These are phyloP conservation scores for Leptopilina syphax DNA, from an alignment of 2,888 invertebrate genomes.

Conservation along the genomic window DNA sequence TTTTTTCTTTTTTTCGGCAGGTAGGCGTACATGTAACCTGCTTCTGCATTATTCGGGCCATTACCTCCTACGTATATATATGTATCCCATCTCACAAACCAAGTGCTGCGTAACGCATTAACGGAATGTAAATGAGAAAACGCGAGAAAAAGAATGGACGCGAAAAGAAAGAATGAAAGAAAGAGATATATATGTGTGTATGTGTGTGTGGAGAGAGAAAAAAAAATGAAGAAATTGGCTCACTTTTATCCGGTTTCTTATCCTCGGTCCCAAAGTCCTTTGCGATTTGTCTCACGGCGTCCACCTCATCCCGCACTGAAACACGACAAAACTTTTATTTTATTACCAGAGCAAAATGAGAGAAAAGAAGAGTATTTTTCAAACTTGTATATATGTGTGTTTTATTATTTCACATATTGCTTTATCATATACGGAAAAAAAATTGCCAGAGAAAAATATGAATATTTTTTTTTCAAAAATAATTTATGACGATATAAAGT, in stretches of 20 bases:
- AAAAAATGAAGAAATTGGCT: slow-evolving; percentile 49
- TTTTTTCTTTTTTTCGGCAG: slow-evolving; percentile 41
- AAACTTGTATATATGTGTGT: too few species aligned
- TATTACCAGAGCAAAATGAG: slow-evolving; percentile 9
- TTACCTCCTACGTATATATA: slow-evolving; percentile 45
- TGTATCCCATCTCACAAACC: slow-evolving; percentile 28
- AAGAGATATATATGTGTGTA: background rate
- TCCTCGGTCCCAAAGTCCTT: slow-evolving; percentile 59
- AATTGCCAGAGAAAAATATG: too few species aligned
- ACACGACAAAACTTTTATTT: slow-evolving; percentile 51
- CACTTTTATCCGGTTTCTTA: slow-evolving; percentile 68
- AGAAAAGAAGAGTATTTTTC: background rate
- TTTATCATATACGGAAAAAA: too few species aligned
- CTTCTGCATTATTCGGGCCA: slow-evolving; percentile 45
- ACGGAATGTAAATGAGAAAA: slow-evolving; percentile 45
- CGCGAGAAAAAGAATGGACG: slow-evolving; percentile 26
- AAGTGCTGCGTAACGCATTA: slow-evolving; percentile 45
- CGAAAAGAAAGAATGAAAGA: slow-evolving; percentile 41
- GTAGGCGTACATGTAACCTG: slow-evolving; percentile 47
- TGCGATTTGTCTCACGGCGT: slow-evolving; percentile 62
- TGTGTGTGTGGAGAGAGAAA: background rate
- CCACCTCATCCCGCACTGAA: slow-evolving; percentile 65
- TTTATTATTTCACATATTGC: too few species aligned
- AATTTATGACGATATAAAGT: too few species aligned
- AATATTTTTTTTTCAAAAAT: too few species aligned